These are phyloP conservation scores for Trichopoda pennipes DNA, from an alignment of 2,888 invertebrate genomes.

Conservation along the genomic window DNA sequence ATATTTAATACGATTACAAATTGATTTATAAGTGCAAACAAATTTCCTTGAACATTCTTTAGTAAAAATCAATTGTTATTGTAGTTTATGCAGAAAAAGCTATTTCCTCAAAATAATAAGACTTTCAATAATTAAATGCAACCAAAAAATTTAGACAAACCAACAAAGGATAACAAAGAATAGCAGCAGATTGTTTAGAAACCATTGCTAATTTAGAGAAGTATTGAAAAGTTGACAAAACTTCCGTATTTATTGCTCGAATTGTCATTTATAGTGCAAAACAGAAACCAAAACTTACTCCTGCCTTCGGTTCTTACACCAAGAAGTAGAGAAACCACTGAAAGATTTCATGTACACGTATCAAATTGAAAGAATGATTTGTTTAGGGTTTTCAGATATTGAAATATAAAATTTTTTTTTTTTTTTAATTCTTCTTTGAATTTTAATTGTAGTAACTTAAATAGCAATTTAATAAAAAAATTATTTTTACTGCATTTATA, in stretches of 20 bases:
- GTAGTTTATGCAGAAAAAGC: too few relatives aligned
- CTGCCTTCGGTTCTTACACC: not conserved
- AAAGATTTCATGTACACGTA: not conserved
- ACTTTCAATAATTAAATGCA: not conserved
- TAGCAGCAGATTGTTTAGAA: slow-evolving; percentile 59
- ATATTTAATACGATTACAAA: slow-evolving; percentile 76
- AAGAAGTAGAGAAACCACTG: not conserved
- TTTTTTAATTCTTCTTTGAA: not conserved
- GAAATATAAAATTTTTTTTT: not conserved
- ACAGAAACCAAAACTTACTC: slow-evolving; percentile 9
- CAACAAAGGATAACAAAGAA: slow-evolving; percentile 25
- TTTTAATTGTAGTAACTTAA: not conserved
- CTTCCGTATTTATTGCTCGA: slow-evolving; percentile 58
- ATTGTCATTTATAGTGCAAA: slow-evolving; percentile 44
- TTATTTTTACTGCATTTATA: too few relatives aligned
- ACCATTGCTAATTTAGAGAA: slow-evolving; percentile 39
- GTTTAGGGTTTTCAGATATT: not conserved
- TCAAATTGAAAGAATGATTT: not conserved
- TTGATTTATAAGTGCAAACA: slow-evolving; percentile 65
- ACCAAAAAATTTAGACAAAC: not conserved
- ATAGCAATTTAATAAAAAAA: too few relatives aligned
- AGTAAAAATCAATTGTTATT: not conserved
- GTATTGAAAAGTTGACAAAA: slow-evolving; percentile 33
- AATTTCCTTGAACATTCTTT: not conserved
- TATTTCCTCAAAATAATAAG: slow-evolving; percentile 8